phyloP scores from a whole-genome alignment of 2,888 invertebrate species.

The Shargacucullia verbasci region DNA sequence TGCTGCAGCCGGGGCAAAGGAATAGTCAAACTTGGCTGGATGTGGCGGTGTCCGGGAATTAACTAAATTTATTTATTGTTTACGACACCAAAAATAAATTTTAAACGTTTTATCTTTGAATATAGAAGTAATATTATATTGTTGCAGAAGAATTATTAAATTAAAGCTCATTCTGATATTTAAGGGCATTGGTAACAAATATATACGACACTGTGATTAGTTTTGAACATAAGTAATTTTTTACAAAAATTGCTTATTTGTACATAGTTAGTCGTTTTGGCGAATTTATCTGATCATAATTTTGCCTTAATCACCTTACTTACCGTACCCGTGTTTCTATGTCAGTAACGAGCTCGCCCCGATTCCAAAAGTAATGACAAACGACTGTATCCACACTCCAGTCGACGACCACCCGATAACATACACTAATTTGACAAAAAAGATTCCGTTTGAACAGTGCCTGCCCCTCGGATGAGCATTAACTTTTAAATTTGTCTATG shows the following conservation, averaged over 20 bases:
- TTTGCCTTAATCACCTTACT: slow-evolving; percentile 27
- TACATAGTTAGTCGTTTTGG: slow-evolving; percentile 25
- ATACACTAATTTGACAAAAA: slow-evolving; percentile 72
- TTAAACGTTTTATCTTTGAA: slow-evolving; percentile 5
- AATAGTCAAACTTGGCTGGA: slow-evolving; percentile 71
- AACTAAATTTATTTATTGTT: slow-evolving; percentile 28
- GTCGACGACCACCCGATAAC: slow-evolving; percentile 63
- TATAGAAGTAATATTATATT: not conserved
- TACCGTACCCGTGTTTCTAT: slow-evolving; percentile 43
- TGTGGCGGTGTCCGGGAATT: slow-evolving; percentile 57
- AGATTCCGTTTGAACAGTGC: slow-evolving; percentile 59
- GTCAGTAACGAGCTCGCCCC: slow-evolving; percentile 61
- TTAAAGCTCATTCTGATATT: not conserved
- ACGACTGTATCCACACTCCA: slow-evolving; percentile 67
- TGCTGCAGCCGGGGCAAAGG: slow-evolving; percentile 75
- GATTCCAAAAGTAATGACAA: slow-evolving; percentile 70
- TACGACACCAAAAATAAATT: slow-evolving; percentile 9
- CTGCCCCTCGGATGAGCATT: slow-evolving; percentile 61
- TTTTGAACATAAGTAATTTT: slow-evolving; percentile 8
- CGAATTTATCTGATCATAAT: slow-evolving; percentile 19
- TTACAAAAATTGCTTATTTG: slow-evolving; percentile 18
- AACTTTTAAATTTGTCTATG: slow-evolving; percentile 68
- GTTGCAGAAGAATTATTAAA: no score
- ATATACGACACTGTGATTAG: no score
- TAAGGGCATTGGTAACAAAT: not conserved